These are phyloP conservation scores for Narcine bancroftii DNA, from an alignment of 2,113 vertebrate genomes.

Conservation along the genomic window DNA sequence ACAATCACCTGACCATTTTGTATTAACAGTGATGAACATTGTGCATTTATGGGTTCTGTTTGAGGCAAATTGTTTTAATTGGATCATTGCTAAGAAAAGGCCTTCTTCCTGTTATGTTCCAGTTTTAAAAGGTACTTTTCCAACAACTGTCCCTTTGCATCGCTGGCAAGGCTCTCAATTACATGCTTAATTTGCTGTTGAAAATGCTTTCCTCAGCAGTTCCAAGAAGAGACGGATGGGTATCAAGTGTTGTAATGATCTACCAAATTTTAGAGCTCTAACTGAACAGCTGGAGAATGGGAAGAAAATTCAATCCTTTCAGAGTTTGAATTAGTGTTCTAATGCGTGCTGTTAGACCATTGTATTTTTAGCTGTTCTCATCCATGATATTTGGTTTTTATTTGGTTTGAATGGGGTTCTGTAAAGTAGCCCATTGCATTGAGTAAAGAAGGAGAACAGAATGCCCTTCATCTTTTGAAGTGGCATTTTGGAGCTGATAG, in stretches of 20 bases:
- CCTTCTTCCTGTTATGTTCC: background rate
- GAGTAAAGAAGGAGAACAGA: background rate
- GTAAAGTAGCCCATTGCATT: background rate
- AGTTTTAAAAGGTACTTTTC: background rate
- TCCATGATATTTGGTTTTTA: background rate
- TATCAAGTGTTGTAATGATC: background rate
- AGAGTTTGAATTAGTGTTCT: background rate
- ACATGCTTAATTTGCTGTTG: background rate
- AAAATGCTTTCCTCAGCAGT: background rate
- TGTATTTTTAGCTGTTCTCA: background rate
- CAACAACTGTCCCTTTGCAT: background rate
- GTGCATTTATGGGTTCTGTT: background rate
- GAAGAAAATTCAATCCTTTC: background rate
- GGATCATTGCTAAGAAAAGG: background rate
- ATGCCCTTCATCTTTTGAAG: background rate
- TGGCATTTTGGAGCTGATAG: background rate
- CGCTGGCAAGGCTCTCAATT: background rate
- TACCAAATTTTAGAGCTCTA: background rate
- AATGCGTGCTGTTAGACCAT: background rate
- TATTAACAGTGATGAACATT: background rate
- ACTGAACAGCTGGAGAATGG: background rate
- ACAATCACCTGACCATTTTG: background rate
- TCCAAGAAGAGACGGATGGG: background rate
- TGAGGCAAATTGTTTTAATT: background rate
- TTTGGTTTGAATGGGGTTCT: background rate